Percentiles rank a stretch among this genome's conserved stretches.
phyloP scores from a whole-genome alignment of 2,888 invertebrate genomes.

The Ditula angustiorana region DNA sequence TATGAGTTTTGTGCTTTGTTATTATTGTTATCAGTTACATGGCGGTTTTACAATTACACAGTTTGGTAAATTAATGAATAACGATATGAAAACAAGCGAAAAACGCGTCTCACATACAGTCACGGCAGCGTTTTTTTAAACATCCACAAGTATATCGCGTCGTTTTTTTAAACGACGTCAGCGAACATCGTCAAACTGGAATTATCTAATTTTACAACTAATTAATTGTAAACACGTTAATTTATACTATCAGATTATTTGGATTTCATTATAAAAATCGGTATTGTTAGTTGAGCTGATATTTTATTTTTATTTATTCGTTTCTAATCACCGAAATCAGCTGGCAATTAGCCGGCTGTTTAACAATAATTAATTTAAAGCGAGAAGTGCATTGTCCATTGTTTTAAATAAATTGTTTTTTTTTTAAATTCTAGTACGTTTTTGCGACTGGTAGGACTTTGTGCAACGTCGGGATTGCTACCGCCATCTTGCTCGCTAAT shows the following conservation, averaged over 20 bases:
- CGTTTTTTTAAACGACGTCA: neutral
- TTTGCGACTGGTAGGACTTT: no score
- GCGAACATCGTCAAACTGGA: neutral
- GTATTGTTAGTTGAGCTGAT: constrained; percentile 5
- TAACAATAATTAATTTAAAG: neutral
- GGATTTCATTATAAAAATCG: neutral
- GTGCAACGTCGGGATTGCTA: no score
- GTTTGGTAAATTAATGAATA: no score
- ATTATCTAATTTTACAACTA: neutral
- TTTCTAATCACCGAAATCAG: neutral
- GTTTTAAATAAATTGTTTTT: neutral
- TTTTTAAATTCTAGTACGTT: no score
- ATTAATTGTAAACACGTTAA: constrained; percentile 2
- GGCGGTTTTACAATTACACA: no score
- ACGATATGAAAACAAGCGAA: neutral
- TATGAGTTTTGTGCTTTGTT: no score
- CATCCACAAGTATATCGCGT: neutral
- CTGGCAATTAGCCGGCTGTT: neutral
- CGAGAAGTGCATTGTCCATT: neutral
- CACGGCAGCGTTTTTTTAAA: neutral
- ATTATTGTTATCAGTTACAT: no score
- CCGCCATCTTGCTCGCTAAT: no score
- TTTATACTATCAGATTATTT: constrained; percentile 1
- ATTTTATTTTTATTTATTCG: no score
- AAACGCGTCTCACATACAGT: neutral